Percentiles rank a stretch among this genome's conserved stretches.
Evolutionary conservation across 2,888 invertebrate genomes (phyloP).

Genomic region (Aromia moschata): DNA sequence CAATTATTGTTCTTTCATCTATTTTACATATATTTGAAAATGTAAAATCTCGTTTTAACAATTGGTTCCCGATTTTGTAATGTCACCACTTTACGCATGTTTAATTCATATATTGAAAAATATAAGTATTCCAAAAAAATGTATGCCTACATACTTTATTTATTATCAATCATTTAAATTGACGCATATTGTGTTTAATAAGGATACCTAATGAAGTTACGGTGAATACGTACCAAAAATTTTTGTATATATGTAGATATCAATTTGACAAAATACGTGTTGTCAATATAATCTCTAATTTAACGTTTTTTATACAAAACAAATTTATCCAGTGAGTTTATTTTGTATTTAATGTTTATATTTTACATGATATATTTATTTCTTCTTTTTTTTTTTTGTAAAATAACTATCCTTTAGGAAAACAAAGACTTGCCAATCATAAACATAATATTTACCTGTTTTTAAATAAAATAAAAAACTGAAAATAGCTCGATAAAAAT

Average conservation of each 20-base stretch:
- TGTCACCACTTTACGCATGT: too few species aligned
- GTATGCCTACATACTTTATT: too few species aligned
- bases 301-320: constrained; percentile 39
- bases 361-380: constrained; percentile 40
- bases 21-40: too few species aligned
- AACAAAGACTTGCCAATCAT: constrained; percentile 24
- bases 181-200: constrained; percentile 27
- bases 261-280: constrained; percentile 44
- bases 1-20: too few species aligned
- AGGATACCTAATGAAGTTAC: constrained; percentile 52
- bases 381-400: constrained; percentile 18
- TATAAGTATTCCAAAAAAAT: too few species aligned
- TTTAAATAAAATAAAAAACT: too few species aligned
- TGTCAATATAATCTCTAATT: constrained; percentile 36
- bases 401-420: constrained; percentile 23
- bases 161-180: not conserved
- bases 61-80: too few species aligned
- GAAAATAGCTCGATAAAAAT: too few species aligned
- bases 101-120: too few species aligned
- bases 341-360: constrained; percentile 38
- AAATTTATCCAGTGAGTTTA: constrained; percentile 39
- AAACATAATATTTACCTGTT: constrained; percentile 26
- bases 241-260: constrained; percentile 50
- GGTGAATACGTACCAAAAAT: constrained; percentile 52
- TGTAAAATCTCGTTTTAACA: too few species aligned